A percentile compares a stretch with the other conserved stretches of the same genome.
Conservation (phyloP, 2,888 invertebrate species). For the Sepiola atlantica region DNA sequence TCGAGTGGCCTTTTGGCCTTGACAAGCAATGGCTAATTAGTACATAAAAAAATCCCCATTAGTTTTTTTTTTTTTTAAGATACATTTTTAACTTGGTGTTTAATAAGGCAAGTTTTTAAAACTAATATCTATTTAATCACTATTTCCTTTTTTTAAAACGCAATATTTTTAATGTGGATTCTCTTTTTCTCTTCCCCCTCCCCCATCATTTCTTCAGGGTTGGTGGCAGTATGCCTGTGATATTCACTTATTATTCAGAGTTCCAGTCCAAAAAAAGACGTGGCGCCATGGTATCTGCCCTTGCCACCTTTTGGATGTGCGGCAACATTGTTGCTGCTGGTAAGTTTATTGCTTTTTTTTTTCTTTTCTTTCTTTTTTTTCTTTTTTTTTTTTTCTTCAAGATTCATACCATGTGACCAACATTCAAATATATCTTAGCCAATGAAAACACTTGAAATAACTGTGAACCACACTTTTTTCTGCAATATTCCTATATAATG, state of each 20-base stretch:
- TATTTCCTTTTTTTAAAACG: too few relatives aligned
- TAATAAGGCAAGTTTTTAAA: too few relatives aligned
- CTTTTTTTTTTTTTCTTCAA: not conserved
- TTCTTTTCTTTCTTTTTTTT: not conserved
- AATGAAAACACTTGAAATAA: too few relatives aligned
- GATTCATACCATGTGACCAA: not conserved
- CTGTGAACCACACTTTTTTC: too few relatives aligned
- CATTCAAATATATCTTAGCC: too few relatives aligned
- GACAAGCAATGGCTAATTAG: too few relatives aligned
- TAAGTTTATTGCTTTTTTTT: constrained; percentile 52
- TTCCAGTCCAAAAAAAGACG: constrained; percentile 93
- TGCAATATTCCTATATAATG: too few relatives aligned
- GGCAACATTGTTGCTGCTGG: constrained; percentile 94
- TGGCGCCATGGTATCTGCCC: constrained; percentile 92
- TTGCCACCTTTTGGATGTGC: constrained; percentile 96
- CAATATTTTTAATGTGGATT: not conserved
- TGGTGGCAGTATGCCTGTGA: constrained; percentile 92
- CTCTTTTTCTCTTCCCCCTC: not conserved
- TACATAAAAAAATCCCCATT: too few relatives aligned
- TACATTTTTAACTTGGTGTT: too few relatives aligned
- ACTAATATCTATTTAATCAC: too few relatives aligned
- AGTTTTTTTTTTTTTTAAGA: too few relatives aligned
- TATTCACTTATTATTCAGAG: constrained; percentile 96
- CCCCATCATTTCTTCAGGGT: constrained; percentile 77
- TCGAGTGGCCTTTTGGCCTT: too few relatives aligned